Evolutionary conservation across 2,888 invertebrate genomes (phyloP), one percentile per base, ranked within the genome.

Genomic region (Acleris laterana): DNA sequence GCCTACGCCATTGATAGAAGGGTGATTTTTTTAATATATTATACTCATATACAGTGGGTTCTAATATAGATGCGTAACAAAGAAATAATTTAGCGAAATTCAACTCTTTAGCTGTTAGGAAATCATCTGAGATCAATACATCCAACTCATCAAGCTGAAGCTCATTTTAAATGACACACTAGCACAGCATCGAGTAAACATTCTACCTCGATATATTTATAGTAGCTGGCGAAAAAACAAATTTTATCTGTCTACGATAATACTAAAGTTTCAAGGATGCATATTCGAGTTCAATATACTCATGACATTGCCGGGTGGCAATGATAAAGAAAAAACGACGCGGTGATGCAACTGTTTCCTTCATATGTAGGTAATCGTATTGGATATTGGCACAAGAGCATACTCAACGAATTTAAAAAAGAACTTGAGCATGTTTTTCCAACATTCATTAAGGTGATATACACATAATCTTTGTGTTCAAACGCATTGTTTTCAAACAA

Each of bases 251-350:
- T 79, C 78, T 73, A 71, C 71, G 72, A 81, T 83, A 82, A 76
- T 85, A 86, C 83, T 28, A 55, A 84, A 83, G 80, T 77, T 87
- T 88, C 91, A 91, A 91, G 90, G 90, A 88, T 88, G 79, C 78
- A 72, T 62, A 71, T 63, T 44, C 69, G 79, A 73, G 92, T 89
- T 90, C 91, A 90, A 82, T 74, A 89, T 72, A 79, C 91, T 73
- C 74, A 70, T 91, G 91, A 90, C 91, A 88, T 92, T 92, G 90
- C 73, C 81, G 77, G 74, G 71, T 77, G 74, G 71, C 74, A 81
- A 85, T 84, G 82, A 83, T 81, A 72, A 71, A 74, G 77, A 84
- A 82, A 86, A 83, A 85, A 51, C 19, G 56, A 44, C 25, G 22
- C 60, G 48, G 62, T 66, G 62, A 66, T 62, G 61, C 66, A 66